Conservation (phyloP, 2,797 vertebrate genomes). For the Hypotaenidia okinawae region DNA sequence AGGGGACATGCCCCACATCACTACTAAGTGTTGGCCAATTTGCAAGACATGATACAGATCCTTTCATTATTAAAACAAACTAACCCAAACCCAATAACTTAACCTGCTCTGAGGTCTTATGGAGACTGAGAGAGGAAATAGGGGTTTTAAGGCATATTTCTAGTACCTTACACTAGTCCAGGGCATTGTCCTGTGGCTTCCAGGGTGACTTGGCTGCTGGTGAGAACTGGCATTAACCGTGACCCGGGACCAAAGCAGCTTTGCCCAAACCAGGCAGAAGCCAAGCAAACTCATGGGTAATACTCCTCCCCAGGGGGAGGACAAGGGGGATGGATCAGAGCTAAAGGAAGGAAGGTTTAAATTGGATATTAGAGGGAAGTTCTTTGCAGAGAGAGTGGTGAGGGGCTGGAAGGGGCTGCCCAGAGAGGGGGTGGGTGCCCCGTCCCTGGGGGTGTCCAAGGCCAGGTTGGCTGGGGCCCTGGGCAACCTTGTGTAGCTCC, state of each 20-base stretch:
- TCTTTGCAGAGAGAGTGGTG: no score
- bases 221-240: background rate
- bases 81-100: background rate
- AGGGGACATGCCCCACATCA: background rate
- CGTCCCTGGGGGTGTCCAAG: no score
- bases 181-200: background rate
- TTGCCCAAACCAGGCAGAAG: background rate
- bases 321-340: no score
- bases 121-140: no score
- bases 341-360: no score
- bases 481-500: no score
- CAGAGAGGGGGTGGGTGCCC: no score
- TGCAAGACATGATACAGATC: background rate
- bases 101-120: background rate
- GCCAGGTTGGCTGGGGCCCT: no score
- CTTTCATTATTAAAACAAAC: background rate
- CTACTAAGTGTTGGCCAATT: background rate
- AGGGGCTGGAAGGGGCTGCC: no score
- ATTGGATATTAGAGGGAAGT: no score
- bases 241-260: background rate
- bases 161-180: background rate
- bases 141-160: no score
- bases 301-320: background rate
- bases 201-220: background rate
- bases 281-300: background rate